Percentiles rank a stretch among this genome's conserved stretches.
Evolutionary conservation across 2,888 invertebrate species (phyloP).

Genomic region (Aporophyla lueneburgensis): DNA sequence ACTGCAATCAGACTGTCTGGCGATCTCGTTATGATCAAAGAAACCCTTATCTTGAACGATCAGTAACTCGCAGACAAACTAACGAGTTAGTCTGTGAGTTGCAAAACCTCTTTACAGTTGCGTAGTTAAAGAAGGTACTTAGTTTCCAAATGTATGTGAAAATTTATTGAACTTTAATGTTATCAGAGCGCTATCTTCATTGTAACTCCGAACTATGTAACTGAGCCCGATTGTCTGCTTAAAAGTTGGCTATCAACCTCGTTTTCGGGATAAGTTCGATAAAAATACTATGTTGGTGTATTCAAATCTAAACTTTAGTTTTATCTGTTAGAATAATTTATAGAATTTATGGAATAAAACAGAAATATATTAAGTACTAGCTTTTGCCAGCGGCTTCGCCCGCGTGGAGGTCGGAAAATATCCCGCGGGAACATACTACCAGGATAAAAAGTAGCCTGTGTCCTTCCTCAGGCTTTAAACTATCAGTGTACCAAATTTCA

Average conservation of each 20-base stretch:
- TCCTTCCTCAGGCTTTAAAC: too few relatives aligned
- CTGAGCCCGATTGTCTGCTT: not conserved
- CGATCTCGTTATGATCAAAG: constrained; percentile 39
- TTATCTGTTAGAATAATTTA: too few relatives aligned
- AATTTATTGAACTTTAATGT: constrained; percentile 31
- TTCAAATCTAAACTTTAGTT: not conserved
- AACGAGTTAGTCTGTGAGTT: constrained; percentile 26
- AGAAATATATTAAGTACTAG: too few relatives aligned
- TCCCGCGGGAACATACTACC: too few relatives aligned
- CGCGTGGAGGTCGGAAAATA: too few relatives aligned
- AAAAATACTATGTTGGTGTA: not conserved
- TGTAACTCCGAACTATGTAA: not conserved
- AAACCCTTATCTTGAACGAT: constrained; percentile 44
- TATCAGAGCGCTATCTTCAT: not conserved
- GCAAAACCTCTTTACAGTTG: not conserved
- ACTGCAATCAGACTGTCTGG: constrained; percentile 53
- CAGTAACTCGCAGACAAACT: constrained; percentile 35
- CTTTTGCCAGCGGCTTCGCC: too few relatives aligned
- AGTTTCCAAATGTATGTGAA: constrained; percentile 20
- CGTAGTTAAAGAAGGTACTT: constrained; percentile 2
- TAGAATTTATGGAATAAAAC: too few relatives aligned
- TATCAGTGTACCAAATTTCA: too few relatives aligned
- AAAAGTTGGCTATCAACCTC: not conserved
- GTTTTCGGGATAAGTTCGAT: not conserved
- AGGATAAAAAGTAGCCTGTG: too few relatives aligned